Base-by-base conservation (phyloP, 2,113 vertebrate genomes). In the Myotis davidii region DNA sequence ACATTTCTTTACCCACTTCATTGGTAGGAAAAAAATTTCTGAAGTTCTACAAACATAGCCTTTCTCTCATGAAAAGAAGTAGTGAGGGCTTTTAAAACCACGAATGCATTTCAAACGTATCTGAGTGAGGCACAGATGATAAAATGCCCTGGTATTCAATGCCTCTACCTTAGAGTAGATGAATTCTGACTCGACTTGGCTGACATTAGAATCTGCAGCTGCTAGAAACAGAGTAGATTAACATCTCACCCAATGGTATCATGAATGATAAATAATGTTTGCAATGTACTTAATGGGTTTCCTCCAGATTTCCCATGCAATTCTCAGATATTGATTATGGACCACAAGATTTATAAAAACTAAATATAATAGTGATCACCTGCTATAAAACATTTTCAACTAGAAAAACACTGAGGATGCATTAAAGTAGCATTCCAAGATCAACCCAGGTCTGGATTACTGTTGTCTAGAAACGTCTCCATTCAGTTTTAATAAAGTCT, bases 221-320 rank as follows among this genome's bases (percentile, higher is more conserved):
- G 8, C 59, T 77, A 65, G 32, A 90, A 91, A 93, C 34, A 56
- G 9, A 78, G 37, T 64, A 32, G 34, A 64, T 90, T 92, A 90
- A 78, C 50, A 85, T 25, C 34, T 82, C 54, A 61, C 48, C 13
- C n/a, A n/a, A 13, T 45, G 14, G 18, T 45, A 45, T 14, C 84
- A 69, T 76, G 85, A 85, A 78, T 87, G 79, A 83, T 88, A 88
- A 78, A 94, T 76, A 45, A 76, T 94, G 48, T 59, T 88, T 95
- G 48, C 23, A 70, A 39, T 69, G 21, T 88, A 73, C 59, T 61
- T 86, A 83, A 94, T 56, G n/a, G 25, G 86, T 85, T 93, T 94
- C 39, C 9, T 2, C 64, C 54, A 85, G 34, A 94, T 81, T 78
- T 25, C 27, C 37, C 48, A 73, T 23, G 39, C 27, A 92, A 52